Conservation (phyloP, 2,797 vertebrate genomes). For the Tragelaphus eurycerus region DNA sequence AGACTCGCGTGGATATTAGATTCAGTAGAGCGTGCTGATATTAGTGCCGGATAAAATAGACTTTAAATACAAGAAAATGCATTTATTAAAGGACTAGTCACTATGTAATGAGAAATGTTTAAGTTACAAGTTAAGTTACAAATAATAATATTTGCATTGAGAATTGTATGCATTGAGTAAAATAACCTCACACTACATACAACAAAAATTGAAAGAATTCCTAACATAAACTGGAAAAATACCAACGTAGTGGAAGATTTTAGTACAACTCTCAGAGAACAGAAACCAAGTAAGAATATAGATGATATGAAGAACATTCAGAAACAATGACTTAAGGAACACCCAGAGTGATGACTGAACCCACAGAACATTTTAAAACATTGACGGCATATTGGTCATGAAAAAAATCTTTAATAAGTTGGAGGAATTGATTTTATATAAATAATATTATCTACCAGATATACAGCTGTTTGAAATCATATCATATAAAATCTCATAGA, state of each 20-base stretch:
- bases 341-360: rapidly evolving
- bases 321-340: rapidly evolving
- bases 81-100: not conserved
- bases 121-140: not conserved
- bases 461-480: not conserved
- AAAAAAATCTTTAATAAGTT: too few relatives aligned
- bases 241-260: not conserved
- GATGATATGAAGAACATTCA: rapidly evolving
- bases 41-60: not conserved
- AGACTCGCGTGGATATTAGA: rapidly evolving
- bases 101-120: not conserved
- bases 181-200: not conserved
- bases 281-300: not conserved
- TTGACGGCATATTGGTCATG: not conserved
- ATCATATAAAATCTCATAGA: not conserved
- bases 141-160: not conserved
- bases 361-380: not conserved
- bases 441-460: not conserved
- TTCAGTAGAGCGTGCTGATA: rapidly evolving
- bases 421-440: not conserved
- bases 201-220: not conserved
- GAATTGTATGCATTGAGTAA: not conserved
- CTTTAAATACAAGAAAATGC: not conserved
- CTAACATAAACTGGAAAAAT: rapidly evolving
- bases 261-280: not conserved